These are phyloP conservation scores for Carapus acus DNA, from an alignment of 2,797 vertebrate genomes.

Conservation along the genomic window DNA sequence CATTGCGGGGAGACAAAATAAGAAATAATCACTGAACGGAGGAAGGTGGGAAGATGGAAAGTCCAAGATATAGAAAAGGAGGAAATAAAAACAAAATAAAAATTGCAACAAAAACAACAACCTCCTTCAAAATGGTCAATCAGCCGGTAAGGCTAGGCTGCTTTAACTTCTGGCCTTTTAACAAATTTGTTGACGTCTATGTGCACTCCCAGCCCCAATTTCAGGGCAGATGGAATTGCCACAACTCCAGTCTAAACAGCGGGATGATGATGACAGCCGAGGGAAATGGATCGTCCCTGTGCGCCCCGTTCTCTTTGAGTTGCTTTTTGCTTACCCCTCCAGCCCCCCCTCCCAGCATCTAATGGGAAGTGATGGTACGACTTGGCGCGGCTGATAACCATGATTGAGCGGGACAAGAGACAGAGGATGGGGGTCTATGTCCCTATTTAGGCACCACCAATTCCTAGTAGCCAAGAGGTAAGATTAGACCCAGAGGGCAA, in stretches of 20 bases:
- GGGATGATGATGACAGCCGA: conserved; percentile 29
- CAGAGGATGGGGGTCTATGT: conserved; percentile 36
- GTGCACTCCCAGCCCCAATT: too few species aligned
- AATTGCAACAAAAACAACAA: too few species aligned
- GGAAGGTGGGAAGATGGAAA: too few species aligned
- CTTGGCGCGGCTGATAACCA: conserved; percentile 50
- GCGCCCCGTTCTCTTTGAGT: conserved; percentile 58
- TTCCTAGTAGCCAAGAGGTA: conserved; percentile 48
- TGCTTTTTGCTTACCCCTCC: conserved; percentile 52
- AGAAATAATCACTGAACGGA: too few species aligned
- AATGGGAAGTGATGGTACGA: conserved; percentile 46
- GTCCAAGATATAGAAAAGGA: too few species aligned
- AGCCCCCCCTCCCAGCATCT: conserved; percentile 51
- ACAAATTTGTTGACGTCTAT: conserved; percentile 22
- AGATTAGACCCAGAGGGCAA: conserved; percentile 50
- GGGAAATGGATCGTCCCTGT: conserved; percentile 50
- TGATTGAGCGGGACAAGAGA: conserved; percentile 54
- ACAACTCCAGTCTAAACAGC: conserved; percentile 35
- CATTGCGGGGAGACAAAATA: too few species aligned
- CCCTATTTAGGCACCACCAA: conserved; percentile 42
- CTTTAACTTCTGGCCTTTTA: conserved; percentile 9
- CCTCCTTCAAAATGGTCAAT: too few species aligned
- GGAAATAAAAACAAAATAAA: too few species aligned
- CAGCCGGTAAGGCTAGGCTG: conserved; percentile 11
- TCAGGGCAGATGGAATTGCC: conserved; percentile 37